phyloP scores from a whole-genome alignment of 2,888 invertebrate species.

The Dryobota labecula region DNA sequence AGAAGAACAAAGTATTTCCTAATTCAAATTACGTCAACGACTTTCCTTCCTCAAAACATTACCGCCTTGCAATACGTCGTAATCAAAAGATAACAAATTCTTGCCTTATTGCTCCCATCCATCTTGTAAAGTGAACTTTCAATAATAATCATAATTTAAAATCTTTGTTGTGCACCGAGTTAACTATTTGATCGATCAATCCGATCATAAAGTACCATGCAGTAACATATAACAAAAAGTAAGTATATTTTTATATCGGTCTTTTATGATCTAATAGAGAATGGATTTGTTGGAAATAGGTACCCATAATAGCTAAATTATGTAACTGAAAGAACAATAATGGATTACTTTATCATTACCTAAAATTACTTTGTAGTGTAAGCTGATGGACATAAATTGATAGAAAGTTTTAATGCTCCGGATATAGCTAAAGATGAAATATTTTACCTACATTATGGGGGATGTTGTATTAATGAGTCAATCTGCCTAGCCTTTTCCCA shows the following conservation, averaged over 20 bases:
- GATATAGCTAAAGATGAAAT: neutral
- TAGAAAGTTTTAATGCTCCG: constrained; percentile 5
- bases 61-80: constrained; percentile 21
- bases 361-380: neutral
- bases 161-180: constrained; percentile 15
- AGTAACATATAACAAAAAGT: neutral
- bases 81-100: constrained; percentile 44
- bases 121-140: constrained; percentile 62
- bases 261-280: constrained; percentile 63
- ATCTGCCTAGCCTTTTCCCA: too few species aligned
- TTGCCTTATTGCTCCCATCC: constrained; percentile 50
- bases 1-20: constrained; percentile 18
- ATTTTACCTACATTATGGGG: too few species aligned
- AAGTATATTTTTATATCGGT: neutral
- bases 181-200: constrained; percentile 13
- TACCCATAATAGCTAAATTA: constrained; percentile 21
- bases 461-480: too few species aligned
- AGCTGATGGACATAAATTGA: constrained; percentile 17
- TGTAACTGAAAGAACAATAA: constrained; percentile 14
- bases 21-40: constrained; percentile 41
- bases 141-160: constrained; percentile 53
- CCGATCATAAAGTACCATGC: neutral
- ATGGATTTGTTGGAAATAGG: constrained; percentile 55
- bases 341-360: constrained; percentile 17
- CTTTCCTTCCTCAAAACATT: constrained; percentile 48